Percentiles rank a stretch among this genome's conserved stretches.
phyloP scores from a whole-genome alignment of 1,140 invertebrate genomes.

The Colletes gigas region DNA sequence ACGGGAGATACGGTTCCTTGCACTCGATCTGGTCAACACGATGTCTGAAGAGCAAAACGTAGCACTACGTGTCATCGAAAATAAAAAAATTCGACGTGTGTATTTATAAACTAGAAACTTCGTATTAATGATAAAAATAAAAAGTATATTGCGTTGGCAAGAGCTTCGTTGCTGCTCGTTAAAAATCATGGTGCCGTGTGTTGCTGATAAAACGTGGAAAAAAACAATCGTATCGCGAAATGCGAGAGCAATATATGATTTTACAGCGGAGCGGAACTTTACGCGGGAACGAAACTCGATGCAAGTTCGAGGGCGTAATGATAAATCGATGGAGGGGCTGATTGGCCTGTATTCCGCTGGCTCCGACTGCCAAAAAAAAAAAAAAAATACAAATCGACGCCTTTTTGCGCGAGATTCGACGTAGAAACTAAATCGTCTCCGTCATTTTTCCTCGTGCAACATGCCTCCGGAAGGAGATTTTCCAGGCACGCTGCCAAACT shows the following conservation, averaged over 20 bases:
- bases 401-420: background rate
- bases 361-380: background rate
- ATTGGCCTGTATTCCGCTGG: slow-evolving; percentile 14
- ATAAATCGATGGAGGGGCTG: slow-evolving; percentile 9
- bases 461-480: background rate
- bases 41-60: background rate
- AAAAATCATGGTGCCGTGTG: too few species aligned
- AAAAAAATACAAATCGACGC: background rate
- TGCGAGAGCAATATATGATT: background rate
- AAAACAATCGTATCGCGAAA: background rate
- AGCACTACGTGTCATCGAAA: background rate
- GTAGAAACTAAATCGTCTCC: background rate
- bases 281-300: background rate
- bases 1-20: too few species aligned
- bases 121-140: too few species aligned
- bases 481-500: background rate
- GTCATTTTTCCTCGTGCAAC: background rate
- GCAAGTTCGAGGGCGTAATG: slow-evolving; percentile 2
- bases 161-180: too few species aligned
- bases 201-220: background rate
- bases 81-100: too few species aligned
- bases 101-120: too few species aligned
- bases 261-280: background rate
- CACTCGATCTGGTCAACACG: too few species aligned
- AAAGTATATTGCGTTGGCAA: too few species aligned